Percentiles rank a stretch among this genome's conserved stretches.
Conservation (phyloP, 2,888 invertebrate species). For the Venusia cambrica region DNA sequence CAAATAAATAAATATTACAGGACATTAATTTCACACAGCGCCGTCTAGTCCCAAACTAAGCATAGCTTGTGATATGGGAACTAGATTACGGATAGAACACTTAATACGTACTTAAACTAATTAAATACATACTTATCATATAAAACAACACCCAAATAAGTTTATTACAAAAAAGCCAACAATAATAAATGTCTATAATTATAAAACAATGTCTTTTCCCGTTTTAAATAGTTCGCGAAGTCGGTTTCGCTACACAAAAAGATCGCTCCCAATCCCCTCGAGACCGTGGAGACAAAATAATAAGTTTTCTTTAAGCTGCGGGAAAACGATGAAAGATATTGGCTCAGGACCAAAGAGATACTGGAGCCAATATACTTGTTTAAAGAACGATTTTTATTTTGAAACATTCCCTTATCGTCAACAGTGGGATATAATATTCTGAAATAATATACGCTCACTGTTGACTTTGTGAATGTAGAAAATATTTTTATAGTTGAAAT, state of each 20-base stretch:
- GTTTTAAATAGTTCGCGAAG: conserved; percentile 28
- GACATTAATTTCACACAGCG: too few relatives aligned
- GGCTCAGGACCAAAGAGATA: conserved; percentile 30
- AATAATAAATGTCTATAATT: conserved; percentile 18
- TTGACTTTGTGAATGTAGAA: too few relatives aligned
- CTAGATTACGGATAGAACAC: too few relatives aligned
- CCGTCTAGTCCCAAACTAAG: too few relatives aligned
- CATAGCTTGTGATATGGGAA: too few relatives aligned
- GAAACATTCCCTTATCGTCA: conserved; percentile 17
- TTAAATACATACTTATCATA: too few relatives aligned
- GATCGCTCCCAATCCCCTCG: conserved; percentile 25
- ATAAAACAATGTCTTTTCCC: conserved; percentile 23
- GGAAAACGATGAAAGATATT: conserved; percentile 29
- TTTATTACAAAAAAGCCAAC: conserved; percentile 7
- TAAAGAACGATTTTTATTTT: conserved; percentile 24
- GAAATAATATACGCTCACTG: too few relatives aligned
- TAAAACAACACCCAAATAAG: too few relatives aligned
- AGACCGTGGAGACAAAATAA: conserved; percentile 31
- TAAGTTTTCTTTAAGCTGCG: conserved; percentile 34
- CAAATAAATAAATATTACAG: too few relatives aligned
- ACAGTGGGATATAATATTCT: conserved; percentile 7
- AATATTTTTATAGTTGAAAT: too few relatives aligned
- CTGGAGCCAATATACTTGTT: conserved; percentile 26
- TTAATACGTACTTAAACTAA: too few relatives aligned
- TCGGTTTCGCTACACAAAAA: conserved; percentile 27